A percentile compares a stretch with the other conserved stretches of the same genome.
Evolutionary conservation across 1,140 invertebrate species (phyloP).

Genomic region (Drosophila tsacasi): DNA sequence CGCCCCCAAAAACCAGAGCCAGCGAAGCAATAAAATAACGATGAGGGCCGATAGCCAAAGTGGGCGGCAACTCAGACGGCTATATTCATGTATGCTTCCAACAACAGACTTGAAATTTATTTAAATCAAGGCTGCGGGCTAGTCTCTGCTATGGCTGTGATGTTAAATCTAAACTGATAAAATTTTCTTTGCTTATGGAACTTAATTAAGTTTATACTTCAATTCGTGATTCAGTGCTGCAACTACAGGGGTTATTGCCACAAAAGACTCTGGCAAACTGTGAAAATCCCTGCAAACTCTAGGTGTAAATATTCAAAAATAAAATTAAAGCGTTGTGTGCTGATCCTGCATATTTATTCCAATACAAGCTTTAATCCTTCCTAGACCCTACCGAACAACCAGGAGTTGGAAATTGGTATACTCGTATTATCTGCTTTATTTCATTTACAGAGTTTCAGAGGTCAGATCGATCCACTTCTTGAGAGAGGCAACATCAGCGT

Average conservation of each 20-base stretch:
- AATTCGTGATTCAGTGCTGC: neutral
- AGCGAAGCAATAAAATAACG: constrained; percentile 61
- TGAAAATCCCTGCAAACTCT: neutral
- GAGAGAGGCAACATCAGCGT: constrained; percentile 87
- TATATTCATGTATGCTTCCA: constrained; percentile 4
- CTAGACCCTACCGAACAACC: too few species aligned
- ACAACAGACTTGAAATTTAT: constrained; percentile 36
- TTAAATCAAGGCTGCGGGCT: constrained; percentile 7
- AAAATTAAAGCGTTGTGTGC: neutral
- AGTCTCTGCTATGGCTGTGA: neutral
- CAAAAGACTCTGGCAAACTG: neutral
- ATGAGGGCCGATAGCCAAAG: constrained; percentile 35
- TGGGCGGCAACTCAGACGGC: constrained; percentile 13
- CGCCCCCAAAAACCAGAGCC: constrained; percentile 48
- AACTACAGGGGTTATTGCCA: too few species aligned
- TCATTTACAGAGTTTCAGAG: constrained; percentile 8
- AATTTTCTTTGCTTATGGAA: neutral
- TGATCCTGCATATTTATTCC: neutral
- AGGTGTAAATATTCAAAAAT: neutral
- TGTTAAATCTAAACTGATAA: constrained; percentile 2
- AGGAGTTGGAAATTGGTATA: neutral
- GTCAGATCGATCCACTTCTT: constrained; percentile 76
- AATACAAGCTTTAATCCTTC: neutral
- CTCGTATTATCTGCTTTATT: constrained; percentile 36
- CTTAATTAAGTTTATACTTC: neutral